A percentile compares a stretch with the other conserved stretches of the same genome.
These are phyloP conservation scores for Bufotes viridis DNA, from an alignment of 2,797 vertebrate species.

Conservation along the genomic window DNA sequence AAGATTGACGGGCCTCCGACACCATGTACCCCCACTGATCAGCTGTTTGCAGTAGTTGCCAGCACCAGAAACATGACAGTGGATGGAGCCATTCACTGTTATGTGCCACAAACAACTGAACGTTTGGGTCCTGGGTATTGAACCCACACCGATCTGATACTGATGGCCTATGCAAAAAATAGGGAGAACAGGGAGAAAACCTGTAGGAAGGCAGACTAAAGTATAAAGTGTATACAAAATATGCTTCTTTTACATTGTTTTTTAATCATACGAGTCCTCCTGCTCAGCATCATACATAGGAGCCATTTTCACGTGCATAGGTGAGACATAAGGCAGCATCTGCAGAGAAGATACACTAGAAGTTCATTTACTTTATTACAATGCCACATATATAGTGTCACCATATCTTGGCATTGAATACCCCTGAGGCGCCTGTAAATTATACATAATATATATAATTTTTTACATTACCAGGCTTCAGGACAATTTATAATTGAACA, in stretches of 20 bases:
- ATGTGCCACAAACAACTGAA: too few species aligned
- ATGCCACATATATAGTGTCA: conserved; percentile 32
- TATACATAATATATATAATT: not conserved
- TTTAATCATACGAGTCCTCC: not conserved
- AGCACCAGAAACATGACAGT: too few species aligned
- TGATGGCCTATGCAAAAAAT: too few species aligned
- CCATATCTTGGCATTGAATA: conserved; percentile 33
- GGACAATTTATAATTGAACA: not conserved
- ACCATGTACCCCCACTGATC: too few species aligned
- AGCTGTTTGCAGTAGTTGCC: too few species aligned
- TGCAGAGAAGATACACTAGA: not conserved
- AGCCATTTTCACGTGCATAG: not conserved
- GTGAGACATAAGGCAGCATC: not conserved
- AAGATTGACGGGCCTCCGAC: too few species aligned
- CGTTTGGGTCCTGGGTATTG: too few species aligned
- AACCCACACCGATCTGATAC: too few species aligned
- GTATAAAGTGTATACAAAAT: not conserved
- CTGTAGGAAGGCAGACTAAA: not conserved
- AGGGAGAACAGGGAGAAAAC: too few species aligned
- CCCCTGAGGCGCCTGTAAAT: conserved; percentile 47
- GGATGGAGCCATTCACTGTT: too few species aligned
- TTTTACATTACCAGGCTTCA: not conserved
- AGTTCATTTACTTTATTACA: conserved; percentile 41
- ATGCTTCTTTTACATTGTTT: not conserved
- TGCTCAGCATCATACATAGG: not conserved